These are phyloP conservation scores for Apis mellifera DNA, from an alignment of 1,140 invertebrate genomes.

Conservation along the genomic window Amel_HAv3.1 CM009931.2:5285501-5286000, in stretches of 20 bases:
- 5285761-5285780: slow-evolving; percentile 54
- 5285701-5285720: slow-evolving; percentile 66
- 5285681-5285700: slow-evolving; percentile 26
- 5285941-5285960: slow-evolving; percentile 40
- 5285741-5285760: slow-evolving; percentile 69
- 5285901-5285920: slow-evolving; percentile 23
- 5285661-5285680: slow-evolving; percentile 30
- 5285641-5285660: neutral
- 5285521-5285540: neutral
- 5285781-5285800: slow-evolving; percentile 26
- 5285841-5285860: slow-evolving; percentile 72
- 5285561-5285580: neutral
- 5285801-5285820: slow-evolving; percentile 45
- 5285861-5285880: neutral
- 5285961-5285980: neutral
- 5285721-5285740: slow-evolving; percentile 77
- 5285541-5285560: neutral
- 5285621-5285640: neutral
- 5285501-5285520: neutral
- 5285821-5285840: slow-evolving; percentile 64
- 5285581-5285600: neutral
- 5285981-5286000: slow-evolving; percentile 33
- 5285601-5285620: neutral
- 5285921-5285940: slow-evolving; percentile 14
- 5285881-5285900: slow-evolving; percentile 35